phyloP scores from a whole-genome alignment of 2,888 invertebrate species.

The Pollenia amentaria region DNA sequence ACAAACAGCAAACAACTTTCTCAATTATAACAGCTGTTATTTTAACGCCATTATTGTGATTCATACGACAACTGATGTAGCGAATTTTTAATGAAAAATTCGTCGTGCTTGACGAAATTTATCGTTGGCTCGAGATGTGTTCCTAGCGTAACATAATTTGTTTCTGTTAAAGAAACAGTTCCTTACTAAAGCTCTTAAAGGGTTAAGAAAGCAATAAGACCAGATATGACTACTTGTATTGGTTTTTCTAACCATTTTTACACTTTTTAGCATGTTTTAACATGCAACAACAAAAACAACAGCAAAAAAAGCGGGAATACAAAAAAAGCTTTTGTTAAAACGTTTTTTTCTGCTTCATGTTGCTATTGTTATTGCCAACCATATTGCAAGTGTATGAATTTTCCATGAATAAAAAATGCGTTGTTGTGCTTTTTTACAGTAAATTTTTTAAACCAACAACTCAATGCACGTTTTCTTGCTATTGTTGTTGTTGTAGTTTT shows the following conservation, averaged over 20 bases:
- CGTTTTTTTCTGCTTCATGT: not conserved
- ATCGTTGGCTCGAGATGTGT: no score
- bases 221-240: not conserved
- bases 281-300: constrained; percentile 12
- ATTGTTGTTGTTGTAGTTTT: constrained; percentile 3
- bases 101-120: no score
- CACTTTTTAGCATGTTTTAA: not conserved
- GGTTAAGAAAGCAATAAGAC: constrained; percentile 2
- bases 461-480: constrained; percentile 12
- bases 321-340: constrained; percentile 43
- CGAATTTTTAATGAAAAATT: no score
- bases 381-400: constrained; percentile 49
- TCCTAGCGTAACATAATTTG: no score
- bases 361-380: constrained; percentile 20
- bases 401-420: constrained; percentile 37
- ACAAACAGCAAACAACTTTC: no score
- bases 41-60: no score
- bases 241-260: not conserved
- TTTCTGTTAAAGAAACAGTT: no score
- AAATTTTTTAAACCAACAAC: constrained; percentile 23
- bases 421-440: constrained; percentile 61
- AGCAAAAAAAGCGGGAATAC: constrained; percentile 52
- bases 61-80: no score
- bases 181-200: not conserved
- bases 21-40: no score